These are phyloP conservation scores for Grallaria varia DNA, from an alignment of 2,113 vertebrate genomes.

Conservation along the genomic window DNA sequence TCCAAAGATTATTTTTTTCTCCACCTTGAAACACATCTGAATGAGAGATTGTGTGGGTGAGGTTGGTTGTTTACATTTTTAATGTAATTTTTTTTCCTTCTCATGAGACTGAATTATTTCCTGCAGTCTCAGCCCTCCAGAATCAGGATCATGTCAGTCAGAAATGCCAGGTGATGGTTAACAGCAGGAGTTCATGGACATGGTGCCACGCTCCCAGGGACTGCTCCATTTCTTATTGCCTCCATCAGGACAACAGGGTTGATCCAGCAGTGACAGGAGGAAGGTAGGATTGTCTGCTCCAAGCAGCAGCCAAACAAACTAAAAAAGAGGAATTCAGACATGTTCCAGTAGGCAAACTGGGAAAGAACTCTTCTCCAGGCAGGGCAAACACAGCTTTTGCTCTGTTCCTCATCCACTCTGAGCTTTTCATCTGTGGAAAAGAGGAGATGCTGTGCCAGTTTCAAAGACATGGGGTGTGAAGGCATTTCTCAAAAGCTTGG, in stretches of 20 bases:
- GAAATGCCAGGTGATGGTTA: background rate
- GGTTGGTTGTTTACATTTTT: background rate
- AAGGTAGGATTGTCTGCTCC: background rate
- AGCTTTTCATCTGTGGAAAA: background rate
- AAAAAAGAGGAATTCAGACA: background rate
- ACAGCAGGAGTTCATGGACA: background rate
- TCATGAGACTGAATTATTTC: background rate
- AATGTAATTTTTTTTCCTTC: background rate
- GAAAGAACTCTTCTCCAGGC: background rate
- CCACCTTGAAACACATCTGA: background rate
- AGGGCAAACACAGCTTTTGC: background rate
- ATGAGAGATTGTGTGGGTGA: background rate
- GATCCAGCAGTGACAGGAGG: background rate
- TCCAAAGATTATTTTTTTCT: background rate
- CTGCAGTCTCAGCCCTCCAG: background rate
- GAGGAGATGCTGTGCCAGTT: background rate
- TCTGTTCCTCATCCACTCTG: background rate
- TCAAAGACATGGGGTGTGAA: background rate
- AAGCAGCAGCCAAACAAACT: background rate
- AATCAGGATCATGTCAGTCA: background rate
- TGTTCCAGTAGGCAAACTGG: background rate
- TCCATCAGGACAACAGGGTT: background rate
- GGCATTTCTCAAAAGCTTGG: background rate
- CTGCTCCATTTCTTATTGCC: background rate
- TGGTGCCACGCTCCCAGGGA: background rate